Base-by-base conservation (phyloP, 2,797 vertebrate genomes). In the Brachyrhaphis roseni region DNA sequence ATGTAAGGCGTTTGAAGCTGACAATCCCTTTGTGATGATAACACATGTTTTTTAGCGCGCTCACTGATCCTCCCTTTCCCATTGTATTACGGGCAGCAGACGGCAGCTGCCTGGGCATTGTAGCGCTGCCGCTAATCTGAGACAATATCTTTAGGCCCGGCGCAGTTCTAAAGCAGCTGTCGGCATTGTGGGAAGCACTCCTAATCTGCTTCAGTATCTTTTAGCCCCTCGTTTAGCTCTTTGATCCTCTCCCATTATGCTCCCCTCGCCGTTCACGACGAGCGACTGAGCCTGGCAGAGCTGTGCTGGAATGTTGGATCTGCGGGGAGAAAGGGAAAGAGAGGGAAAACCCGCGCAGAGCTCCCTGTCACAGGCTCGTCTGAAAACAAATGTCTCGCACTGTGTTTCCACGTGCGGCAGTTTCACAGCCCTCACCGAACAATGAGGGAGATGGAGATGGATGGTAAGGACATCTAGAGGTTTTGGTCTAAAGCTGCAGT, bases 1-100 rank as follows among this genome's bases (percentile, higher is more conserved):
- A 94, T 94, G 93, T 94, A 94, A 95, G 91, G 92, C 94, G 85
- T 95, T 94, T 95, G 95, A 95, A 94, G 92, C 94, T 88, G 92
- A 94, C 93, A 95, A 94, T 92, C 92, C 92, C 89, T 95, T 96
- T 96, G 94, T 96, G 94, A 93, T 90, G 92, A 95, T 93, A 96
- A 95, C 95, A 94, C 94, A 94, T 95, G 94, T 95, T 95, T 95
- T 94, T 93, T 90, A 89, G 87, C 77, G 85, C 70, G 82, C 80
- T 78, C 84, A 85, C 92, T 94, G 92, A 94, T 92, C 89, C 91
- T 86, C 81, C 85, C 87, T 86, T 87, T 85, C 77, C 95, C 88
- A 95, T 95, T 96, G 95, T 95, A 93, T 94, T 92, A 94, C 88
- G 92, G 94, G 91, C 90, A 89, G 88, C 92, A 93, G 92, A 92